Evolutionary conservation across 2,797 vertebrate species (phyloP).

Genomic region (Gallinago nigripennis): DNA sequence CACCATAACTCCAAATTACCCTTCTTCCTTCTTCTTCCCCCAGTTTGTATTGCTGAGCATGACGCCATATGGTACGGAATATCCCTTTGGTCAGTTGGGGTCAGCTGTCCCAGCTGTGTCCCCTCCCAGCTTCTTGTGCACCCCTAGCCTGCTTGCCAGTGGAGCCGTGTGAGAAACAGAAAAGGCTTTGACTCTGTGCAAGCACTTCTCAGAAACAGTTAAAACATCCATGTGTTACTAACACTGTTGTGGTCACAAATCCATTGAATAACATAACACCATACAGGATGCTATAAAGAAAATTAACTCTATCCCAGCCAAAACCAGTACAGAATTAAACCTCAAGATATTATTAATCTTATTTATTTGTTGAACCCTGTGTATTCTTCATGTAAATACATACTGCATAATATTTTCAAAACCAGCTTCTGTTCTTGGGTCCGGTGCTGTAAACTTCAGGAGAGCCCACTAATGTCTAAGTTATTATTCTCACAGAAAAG

Average conservation of each 20-base stretch:
- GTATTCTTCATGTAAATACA: background rate
- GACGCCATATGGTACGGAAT: fast-evolving
- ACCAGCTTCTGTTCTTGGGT: background rate
- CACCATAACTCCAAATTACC: fast-evolving
- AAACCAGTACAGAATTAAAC: background rate
- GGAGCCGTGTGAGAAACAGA: fast-evolving
- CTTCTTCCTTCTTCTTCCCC: background rate
- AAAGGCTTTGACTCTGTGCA: background rate
- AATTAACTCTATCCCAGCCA: background rate
- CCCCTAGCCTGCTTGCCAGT: fast-evolving
- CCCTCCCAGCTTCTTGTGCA: background rate
- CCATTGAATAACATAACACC: background rate
- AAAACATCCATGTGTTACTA: background rate
- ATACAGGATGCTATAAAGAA: background rate
- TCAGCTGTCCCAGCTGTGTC: background rate
- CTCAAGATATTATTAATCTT: background rate
- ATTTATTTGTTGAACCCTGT: background rate
- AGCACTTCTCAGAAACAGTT: background rate
- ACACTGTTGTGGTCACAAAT: background rate
- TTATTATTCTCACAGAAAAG: background rate
- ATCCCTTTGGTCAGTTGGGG: background rate
- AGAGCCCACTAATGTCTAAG: background rate
- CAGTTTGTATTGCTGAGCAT: background rate
- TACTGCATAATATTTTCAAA: background rate
- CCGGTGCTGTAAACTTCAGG: background rate